These are phyloP conservation scores for Styela clava DNA, from an alignment of 23 tunicate genomes.

Conservation along the genomic window DNA sequence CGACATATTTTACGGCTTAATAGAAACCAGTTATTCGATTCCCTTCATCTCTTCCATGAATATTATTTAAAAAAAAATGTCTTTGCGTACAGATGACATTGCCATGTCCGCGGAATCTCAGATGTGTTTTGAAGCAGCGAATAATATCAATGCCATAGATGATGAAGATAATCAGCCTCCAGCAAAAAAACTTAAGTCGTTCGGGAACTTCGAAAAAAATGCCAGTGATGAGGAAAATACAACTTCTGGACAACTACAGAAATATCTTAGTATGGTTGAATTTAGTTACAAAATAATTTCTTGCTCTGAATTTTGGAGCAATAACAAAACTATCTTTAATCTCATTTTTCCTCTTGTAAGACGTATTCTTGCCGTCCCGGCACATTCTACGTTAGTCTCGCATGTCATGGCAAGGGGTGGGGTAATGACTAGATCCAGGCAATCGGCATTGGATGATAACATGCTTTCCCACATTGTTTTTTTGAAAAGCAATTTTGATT, in stretches of 20 bases:
- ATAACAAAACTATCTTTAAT: background rate
- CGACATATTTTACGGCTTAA: no score
- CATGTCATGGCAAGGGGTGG: constrained; percentile 3
- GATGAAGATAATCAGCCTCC: background rate
- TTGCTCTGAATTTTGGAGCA: constrained; percentile 13
- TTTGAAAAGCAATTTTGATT: constrained; percentile 2
- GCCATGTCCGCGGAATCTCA: constrained; percentile 13
- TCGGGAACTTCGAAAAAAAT: background rate
- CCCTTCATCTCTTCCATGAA: no score
- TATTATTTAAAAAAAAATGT: no score
- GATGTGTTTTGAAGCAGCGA: background rate
- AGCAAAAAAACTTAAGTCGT: background rate
- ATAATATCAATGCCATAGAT: background rate
- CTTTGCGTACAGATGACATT: constrained; percentile 8
- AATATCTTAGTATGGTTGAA: constrained; percentile 9
- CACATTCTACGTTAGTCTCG: background rate
- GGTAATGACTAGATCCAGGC: background rate
- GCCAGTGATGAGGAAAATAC: background rate
- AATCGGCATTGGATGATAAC: background rate
- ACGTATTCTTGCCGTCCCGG: constrained; percentile 9
- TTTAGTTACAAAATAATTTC: background rate
- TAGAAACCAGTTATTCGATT: no score
- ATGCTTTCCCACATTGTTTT: background rate
- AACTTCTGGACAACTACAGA: background rate
- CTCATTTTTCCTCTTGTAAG: constrained; percentile 1